These are phyloP conservation scores for Acinonyx jubatus DNA, from an alignment of 2,113 vertebrate genomes.

Conservation along the genomic window DNA sequence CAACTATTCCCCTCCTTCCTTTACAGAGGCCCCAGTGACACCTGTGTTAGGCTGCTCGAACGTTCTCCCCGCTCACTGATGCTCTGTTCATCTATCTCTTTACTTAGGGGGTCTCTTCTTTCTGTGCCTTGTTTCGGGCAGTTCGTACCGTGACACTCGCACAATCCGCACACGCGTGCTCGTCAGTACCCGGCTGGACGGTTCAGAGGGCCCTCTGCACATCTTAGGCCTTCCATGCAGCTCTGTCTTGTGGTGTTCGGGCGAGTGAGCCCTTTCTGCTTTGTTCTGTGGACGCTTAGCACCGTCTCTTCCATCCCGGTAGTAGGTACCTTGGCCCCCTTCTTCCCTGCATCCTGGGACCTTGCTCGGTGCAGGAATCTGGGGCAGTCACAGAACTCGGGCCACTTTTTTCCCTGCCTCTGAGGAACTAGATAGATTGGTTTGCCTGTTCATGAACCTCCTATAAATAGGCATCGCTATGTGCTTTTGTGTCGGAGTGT, in stretches of 20 bases:
- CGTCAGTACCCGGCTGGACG: rapidly evolving
- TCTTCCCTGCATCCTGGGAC: background rate
- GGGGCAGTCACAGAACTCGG: background rate
- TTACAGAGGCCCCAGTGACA: background rate
- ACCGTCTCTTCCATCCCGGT: background rate
- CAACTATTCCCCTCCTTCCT: too few relatives aligned
- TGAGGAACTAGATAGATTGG: background rate
- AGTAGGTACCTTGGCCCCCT: rapidly evolving
- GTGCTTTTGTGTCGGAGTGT: background rate
- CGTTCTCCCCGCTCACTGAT: rapidly evolving
- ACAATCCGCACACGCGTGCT: background rate
- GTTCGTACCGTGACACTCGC: background rate
- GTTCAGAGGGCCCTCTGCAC: background rate
- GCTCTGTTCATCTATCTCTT: background rate
- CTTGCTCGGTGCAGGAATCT: background rate
- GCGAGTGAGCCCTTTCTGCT: background rate
- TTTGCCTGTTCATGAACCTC: background rate
- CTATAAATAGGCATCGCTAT: background rate
- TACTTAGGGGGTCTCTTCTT: background rate
- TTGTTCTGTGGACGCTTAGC: background rate
- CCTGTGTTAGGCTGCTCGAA: rapidly evolving
- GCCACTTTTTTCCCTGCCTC: background rate
- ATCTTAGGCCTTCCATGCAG: background rate
- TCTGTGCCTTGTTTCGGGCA: background rate
- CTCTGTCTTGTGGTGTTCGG: too few relatives aligned